Evolutionary conservation across 2,797 vertebrate species (phyloP).

Genomic region (Odontamblyopus rebecca): DNA sequence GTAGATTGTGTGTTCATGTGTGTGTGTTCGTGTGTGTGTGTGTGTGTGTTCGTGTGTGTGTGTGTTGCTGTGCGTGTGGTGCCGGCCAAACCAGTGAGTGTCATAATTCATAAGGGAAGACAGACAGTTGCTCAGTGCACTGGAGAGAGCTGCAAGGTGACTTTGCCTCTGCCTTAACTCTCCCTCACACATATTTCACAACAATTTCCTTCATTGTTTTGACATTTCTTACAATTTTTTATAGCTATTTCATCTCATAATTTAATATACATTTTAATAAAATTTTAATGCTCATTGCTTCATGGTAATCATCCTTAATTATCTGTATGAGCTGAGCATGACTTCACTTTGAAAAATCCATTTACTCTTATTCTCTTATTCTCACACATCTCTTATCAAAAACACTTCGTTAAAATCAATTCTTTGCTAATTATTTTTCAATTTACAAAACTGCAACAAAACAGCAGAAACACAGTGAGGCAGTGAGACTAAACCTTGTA

Average conservation of each 20-base stretch:
- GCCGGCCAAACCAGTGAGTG: slow-evolving; percentile 54
- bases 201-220: not conserved
- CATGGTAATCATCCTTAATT: too few relatives aligned
- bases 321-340: too few relatives aligned
- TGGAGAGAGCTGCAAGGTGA: slow-evolving; percentile 74
- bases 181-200: not conserved
- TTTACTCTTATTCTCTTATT: not conserved
- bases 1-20: slow-evolving; percentile 11
- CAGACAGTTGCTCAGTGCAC: slow-evolving; percentile 57
- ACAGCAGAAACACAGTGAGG: slow-evolving; percentile 8
- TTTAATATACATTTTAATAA: too few relatives aligned
- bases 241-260: not conserved
- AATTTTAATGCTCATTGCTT: too few relatives aligned
- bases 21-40: slow-evolving; percentile 12
- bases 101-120: slow-evolving; percentile 76
- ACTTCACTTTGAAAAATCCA: not conserved
- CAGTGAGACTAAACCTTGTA: slow-evolving; percentile 26
- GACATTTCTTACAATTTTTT: not conserved
- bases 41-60: slow-evolving; percentile 1
- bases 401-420: not conserved
- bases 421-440: not conserved
- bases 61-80: slow-evolving; percentile 21
- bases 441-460: not conserved
- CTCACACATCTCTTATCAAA: not conserved
- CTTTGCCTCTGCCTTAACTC: slow-evolving; percentile 59